Conservation (phyloP, 1,140 invertebrate species). For the Achatina immaculata region DNA sequence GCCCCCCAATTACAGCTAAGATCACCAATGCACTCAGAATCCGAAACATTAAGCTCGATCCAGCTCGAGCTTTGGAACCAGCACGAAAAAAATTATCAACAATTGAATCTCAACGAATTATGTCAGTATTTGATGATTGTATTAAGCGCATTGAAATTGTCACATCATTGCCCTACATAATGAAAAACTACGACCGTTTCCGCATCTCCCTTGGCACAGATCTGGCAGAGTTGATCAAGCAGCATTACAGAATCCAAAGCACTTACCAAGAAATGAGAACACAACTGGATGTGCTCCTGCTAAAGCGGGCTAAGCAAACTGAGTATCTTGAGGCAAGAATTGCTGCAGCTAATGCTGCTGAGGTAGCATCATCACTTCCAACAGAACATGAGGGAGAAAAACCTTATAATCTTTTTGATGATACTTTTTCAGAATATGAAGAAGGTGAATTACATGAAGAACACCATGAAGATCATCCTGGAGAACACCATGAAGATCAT, state of each 20-base stretch:
- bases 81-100: conserved; percentile 68
- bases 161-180: conserved; percentile 62
- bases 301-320: conserved; percentile 39
- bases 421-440: conserved; percentile 37
- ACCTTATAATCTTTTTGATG: neutral
- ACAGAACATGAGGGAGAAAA: neutral
- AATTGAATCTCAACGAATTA: conserved; percentile 69
- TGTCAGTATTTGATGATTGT: conserved; percentile 69
- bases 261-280: conserved; percentile 63
- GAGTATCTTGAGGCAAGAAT: neutral
- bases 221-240: conserved; percentile 56
- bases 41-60: conserved; percentile 61
- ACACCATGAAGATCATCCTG: conserved; percentile 3
- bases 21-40: conserved; percentile 44
- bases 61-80: conserved; percentile 67
- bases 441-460: conserved; percentile 30
- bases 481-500: neutral
- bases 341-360: conserved; percentile 5
- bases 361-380: neutral
- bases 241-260: conserved; percentile 58
- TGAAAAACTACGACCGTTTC: conserved; percentile 65
- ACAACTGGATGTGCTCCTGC: conserved; percentile 54
- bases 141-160: conserved; percentile 64
- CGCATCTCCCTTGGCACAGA: conserved; percentile 60
- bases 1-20: conserved; percentile 38